A percentile compares a stretch with the other conserved stretches of the same genome.
Conservation (phyloP, 1,140 invertebrate genomes). For the Dufourea novaeangliae region DNA sequence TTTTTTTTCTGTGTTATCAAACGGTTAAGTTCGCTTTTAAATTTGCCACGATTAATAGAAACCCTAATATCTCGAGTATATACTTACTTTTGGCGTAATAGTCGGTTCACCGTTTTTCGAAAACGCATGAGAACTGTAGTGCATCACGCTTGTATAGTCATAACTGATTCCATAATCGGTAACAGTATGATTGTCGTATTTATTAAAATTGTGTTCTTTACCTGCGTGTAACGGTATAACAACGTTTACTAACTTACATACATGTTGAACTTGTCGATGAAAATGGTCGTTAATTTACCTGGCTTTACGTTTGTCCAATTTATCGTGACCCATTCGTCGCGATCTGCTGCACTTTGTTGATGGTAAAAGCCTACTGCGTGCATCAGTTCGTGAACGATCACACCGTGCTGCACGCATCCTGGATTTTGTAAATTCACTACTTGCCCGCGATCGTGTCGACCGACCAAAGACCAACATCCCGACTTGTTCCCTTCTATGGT, state of each 20-base stretch:
- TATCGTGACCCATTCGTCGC: constrained; percentile 85
- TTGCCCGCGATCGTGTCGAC: constrained; percentile 83
- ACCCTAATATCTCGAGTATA: background rate
- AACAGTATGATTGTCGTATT: constrained; percentile 84
- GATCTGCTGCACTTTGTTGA: constrained; percentile 85
- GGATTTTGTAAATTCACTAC: constrained; percentile 83
- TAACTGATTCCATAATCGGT: constrained; percentile 85
- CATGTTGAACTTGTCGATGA: background rate
- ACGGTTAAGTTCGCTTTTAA: constrained; percentile 10
- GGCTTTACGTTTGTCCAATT: constrained; percentile 84
- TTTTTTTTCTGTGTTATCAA: constrained; percentile 38
- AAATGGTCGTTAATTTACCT: constrained; percentile 66
- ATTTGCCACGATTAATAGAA: background rate
- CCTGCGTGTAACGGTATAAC: constrained; percentile 72
- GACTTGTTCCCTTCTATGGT: constrained; percentile 72
- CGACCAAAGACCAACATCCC: constrained; percentile 83
- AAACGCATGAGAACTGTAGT: constrained; percentile 87
- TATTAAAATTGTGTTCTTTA: constrained; percentile 86
- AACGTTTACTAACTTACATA: no score
- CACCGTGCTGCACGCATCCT: constrained; percentile 83
- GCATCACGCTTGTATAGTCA: constrained; percentile 88
- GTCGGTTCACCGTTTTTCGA: constrained; percentile 85
- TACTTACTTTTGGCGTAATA: constrained; percentile 83
- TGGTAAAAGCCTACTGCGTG: constrained; percentile 87
- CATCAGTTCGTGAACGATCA: constrained; percentile 85